Evolutionary conservation across 1,140 invertebrate species (phyloP), one percentile per base, ranked within the genome.

Genomic region (Cecropterus lyciades): DNA sequence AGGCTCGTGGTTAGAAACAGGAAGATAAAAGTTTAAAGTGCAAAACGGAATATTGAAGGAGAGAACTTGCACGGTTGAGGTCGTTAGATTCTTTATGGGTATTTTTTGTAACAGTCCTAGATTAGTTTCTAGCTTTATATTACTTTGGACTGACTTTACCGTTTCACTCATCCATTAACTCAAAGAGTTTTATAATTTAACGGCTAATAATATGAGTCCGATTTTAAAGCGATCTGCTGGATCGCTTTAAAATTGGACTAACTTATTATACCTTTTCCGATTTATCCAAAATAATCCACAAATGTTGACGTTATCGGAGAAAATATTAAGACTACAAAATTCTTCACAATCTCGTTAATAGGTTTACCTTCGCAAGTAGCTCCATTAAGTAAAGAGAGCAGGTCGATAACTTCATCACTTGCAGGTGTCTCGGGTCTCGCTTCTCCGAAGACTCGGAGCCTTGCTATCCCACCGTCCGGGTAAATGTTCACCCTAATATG

Each of bases 391-490:
- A 94, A 82, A 7, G 93, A 92, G 3, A 93, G 77, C 17, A 95
- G 79, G 81, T 95, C 94, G 9, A 95, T 77, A 11, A 93, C 72
- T 70, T 82, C 71, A 27, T 79, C 72, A 27, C 17, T 51, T 11
- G 63, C 75, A 45, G 80, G 86, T 48, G 60, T 43, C 4, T 93
- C 80, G 3, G 92, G 91, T 49, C 73, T 81, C 0, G 93, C 93
- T 71, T 92, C 84, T 9, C 95, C 95, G 73, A 93, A 95, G 1
- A 95, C 93, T 1, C 94, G 75, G 0, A 96, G 83, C 48, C 95
- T 90, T 0, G 95, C 95, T 9, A 95, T 93, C 11, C 95, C 95
- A 53, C 95, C 95, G 80, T 96, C 95, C 5, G 95, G 95, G 72
- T 91, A 95, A 9, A 95, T 93, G 73, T 95, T 95, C 0, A 95